phyloP scores from a whole-genome alignment of 1,140 invertebrate genomes.

The Drosophila littoralis region DNA sequence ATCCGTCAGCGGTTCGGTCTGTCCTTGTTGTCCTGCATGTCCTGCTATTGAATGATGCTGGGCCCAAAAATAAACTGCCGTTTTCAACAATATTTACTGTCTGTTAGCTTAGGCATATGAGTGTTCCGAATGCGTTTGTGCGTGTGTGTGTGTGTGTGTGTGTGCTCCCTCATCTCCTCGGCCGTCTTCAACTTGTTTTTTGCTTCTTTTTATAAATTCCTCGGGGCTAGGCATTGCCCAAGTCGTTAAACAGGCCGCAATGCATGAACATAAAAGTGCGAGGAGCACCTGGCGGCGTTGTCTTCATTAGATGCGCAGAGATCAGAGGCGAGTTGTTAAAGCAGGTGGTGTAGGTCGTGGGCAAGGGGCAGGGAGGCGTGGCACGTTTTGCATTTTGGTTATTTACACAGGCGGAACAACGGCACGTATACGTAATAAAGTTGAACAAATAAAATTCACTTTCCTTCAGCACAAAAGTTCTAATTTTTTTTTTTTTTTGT shows the following conservation, averaged over 20 bases:
- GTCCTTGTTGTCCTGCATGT: slow-evolving; percentile 16
- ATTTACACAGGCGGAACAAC: slow-evolving; percentile 77
- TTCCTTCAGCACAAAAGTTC: slow-evolving; percentile 78
- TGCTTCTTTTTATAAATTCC: slow-evolving; percentile 62
- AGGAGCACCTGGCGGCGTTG: slow-evolving; percentile 65
- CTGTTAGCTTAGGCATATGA: slow-evolving; percentile 74
- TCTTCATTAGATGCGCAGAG: slow-evolving; percentile 66
- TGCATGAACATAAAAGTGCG: slow-evolving; percentile 74
- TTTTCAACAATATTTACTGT: slow-evolving; percentile 80
- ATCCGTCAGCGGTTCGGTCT: slow-evolving; percentile 64
- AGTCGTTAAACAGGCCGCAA: slow-evolving; percentile 73
- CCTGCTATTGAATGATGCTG: slow-evolving; percentile 70
- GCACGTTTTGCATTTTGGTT: slow-evolving; percentile 80
- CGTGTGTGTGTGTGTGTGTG: slow-evolving; percentile 5
- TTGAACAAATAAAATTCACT: slow-evolving; percentile 83
- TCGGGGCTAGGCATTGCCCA: slow-evolving; percentile 46
- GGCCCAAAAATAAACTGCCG: slow-evolving; percentile 74
- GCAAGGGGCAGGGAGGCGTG: neutral
- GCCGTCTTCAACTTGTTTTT: neutral
- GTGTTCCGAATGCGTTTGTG: slow-evolving; percentile 41
- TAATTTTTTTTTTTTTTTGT: slow-evolving; percentile 63
- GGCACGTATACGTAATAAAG: slow-evolving; percentile 82
- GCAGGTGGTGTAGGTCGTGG: neutral
- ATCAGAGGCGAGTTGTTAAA: slow-evolving; percentile 42
- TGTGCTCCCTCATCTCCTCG: neutral